Conservation (phyloP, 2,888 invertebrate genomes). For the Platycheirus albimanus region DNA sequence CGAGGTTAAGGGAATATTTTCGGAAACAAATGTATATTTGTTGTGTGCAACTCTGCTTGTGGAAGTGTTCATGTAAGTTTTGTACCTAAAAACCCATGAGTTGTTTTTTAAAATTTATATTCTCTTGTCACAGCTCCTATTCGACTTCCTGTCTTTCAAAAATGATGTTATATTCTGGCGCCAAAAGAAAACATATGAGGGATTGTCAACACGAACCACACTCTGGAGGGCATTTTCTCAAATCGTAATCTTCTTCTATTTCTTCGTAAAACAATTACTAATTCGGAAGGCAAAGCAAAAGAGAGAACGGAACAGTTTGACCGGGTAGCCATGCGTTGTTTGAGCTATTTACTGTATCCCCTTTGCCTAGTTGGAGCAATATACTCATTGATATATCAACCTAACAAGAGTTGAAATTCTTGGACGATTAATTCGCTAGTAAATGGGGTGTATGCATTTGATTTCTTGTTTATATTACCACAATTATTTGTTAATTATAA, state of each 20-base stretch:
- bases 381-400: slow-evolving; percentile 96
- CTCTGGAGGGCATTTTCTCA: slow-evolving; percentile 98
- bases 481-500: slow-evolving; percentile 99
- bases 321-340: slow-evolving; percentile 95
- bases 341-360: slow-evolving; percentile 95
- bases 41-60: slow-evolving; percentile 94
- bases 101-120: background rate
- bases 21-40: slow-evolving; percentile 96
- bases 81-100: no score
- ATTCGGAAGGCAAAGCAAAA: slow-evolving; percentile 85
- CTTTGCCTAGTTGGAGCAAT: slow-evolving; percentile 93
- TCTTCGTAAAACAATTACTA: slow-evolving; percentile 81
- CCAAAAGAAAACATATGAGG: slow-evolving; percentile 91
- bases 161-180: slow-evolving; percentile 99
- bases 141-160: slow-evolving; percentile 98
- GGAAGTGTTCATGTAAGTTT: slow-evolving; percentile 93
- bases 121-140: slow-evolving; percentile 88
- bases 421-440: slow-evolving; percentile 96
- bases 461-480: slow-evolving; percentile 99
- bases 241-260: slow-evolving; percentile 94
- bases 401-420: slow-evolving; percentile 98
- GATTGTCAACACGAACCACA: slow-evolving; percentile 94
- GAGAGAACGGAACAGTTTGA: slow-evolving; percentile 93
- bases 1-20: slow-evolving; percentile 97
- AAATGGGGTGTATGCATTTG: slow-evolving; percentile 99